These are phyloP conservation scores for Epinotia brunnichana DNA, from an alignment of 2,888 invertebrate species.

Conservation along the genomic window DNA sequence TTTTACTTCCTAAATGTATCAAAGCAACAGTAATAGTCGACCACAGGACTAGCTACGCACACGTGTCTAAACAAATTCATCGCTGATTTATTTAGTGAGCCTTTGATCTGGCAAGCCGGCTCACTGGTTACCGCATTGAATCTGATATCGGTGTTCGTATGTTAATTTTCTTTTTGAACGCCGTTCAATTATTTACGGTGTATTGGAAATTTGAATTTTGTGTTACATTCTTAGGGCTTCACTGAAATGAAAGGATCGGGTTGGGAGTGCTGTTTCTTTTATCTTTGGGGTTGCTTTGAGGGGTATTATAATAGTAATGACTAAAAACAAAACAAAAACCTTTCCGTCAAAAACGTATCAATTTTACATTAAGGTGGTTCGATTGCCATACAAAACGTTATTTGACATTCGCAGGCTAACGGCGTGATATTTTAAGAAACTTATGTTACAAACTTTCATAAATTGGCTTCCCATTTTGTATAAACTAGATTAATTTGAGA, in stretches of 20 bases:
- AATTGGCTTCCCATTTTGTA: too few relatives aligned
- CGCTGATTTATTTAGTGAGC: slow-evolving; percentile 29
- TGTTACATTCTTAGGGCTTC: slow-evolving; percentile 22
- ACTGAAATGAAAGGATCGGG: slow-evolving; percentile 18
- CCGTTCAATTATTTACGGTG: slow-evolving; percentile 39
- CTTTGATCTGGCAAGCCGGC: slow-evolving; percentile 35
- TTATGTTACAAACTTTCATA: too few relatives aligned
- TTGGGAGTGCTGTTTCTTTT: background rate
- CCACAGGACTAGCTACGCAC: background rate
- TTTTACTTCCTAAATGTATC: background rate
- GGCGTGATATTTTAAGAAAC: too few relatives aligned
- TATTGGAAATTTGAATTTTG: slow-evolving; percentile 40
- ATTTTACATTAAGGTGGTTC: too few relatives aligned
- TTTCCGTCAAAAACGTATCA: background rate
- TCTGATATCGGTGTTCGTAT: slow-evolving; percentile 42
- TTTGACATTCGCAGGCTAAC: too few relatives aligned
- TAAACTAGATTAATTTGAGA: too few relatives aligned
- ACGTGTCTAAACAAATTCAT: slow-evolving; percentile 25
- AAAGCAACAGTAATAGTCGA: background rate
- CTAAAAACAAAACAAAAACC: background rate
- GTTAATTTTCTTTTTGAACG: slow-evolving; percentile 43
- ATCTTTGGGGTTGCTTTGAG: slow-evolving; percentile 13
- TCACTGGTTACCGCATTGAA: slow-evolving; percentile 22
- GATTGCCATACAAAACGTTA: too few relatives aligned
- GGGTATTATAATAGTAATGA: background rate